Base-by-base conservation (phyloP, 2,113 vertebrate species). In the Maccullochella peelii region DNA sequence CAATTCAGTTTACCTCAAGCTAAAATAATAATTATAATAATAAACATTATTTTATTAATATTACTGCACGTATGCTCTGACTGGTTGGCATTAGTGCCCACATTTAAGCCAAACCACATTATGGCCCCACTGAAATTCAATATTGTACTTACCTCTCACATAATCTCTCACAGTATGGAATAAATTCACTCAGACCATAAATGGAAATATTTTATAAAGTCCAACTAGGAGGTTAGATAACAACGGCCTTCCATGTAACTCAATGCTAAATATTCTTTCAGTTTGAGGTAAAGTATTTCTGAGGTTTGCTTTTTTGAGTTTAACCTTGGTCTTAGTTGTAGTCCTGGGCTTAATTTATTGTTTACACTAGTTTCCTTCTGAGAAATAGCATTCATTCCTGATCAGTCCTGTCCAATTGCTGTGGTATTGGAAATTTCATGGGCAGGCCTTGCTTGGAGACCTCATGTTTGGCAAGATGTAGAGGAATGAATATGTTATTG, bases 231-330 rank as follows among this genome's bases (percentile, higher is more conserved):
- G 76, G 71, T 82, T 47, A n/a, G 68, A 80, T 70, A 76, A 75
- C 61, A 66, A 71, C 78, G 23, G 49, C 63, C 54, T 44, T 49
- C 74, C 30, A 73, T 86, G 86, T 84, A 90, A 90, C 61, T 73
- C 66, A 50, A 82, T 59, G 50, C 83, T 67, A 30, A 75, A 73
- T 77, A 73, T 71, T 78, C 63, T 55, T 61, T 52, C 57, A 67
- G 65, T 57, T n/a, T 79, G 75, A 90, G 86, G 58, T 88, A 33
- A 93, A 95, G 86, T 92, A 90, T 94, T 94, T 94, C 90, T 95
- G 93, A 94, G 91, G 88, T 95, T 95, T 93, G 68, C 80, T 88
- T 87, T 89, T 92, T 80, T 87, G 55, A 87, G 77, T 91, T 77
- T 80, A 91, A 91, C 93, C 93, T 91, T 93, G 90, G 88, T 90